These are phyloP conservation scores for Xanthia togata DNA, from an alignment of 2,888 invertebrate genomes.

Conservation along the genomic window DNA sequence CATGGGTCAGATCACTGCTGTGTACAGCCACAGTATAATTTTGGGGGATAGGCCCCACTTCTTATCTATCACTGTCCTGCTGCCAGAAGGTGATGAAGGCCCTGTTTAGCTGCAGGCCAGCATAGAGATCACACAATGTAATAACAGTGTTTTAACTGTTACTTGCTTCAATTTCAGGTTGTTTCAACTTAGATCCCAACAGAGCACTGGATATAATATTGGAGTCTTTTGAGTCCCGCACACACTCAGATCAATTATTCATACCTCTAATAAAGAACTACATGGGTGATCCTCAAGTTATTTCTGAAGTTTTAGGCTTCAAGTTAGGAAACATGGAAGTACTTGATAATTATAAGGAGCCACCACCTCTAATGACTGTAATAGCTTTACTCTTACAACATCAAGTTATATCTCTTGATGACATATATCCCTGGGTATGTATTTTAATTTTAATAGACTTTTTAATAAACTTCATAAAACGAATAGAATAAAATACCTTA, in stretches of 20 bases:
- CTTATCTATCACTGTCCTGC: too few species aligned
- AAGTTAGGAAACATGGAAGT: slow-evolving; percentile 94
- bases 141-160: background rate
- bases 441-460: background rate
- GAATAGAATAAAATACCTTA: background rate
- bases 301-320: slow-evolving; percentile 98
- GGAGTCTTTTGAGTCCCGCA: slow-evolving; percentile 98
- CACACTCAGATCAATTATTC: slow-evolving; percentile 94
- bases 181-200: slow-evolving; percentile 99
- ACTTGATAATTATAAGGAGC: slow-evolving; percentile 91
- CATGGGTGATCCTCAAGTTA: slow-evolving; percentile 94
- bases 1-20: too few species aligned
- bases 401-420: slow-evolving; percentile 95
- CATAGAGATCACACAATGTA: background rate
- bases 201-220: slow-evolving; percentile 98
- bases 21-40: too few species aligned
- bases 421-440: slow-evolving; percentile 97
- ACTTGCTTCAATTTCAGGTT: slow-evolving; percentile 92
- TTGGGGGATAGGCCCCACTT: too few species aligned
- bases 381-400: slow-evolving; percentile 97
- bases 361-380: slow-evolving; percentile 96
- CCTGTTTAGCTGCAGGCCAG: too few species aligned
- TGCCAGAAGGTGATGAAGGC: too few species aligned
- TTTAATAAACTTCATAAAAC: background rate
- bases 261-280: slow-evolving; percentile 96